These are phyloP conservation scores for Macrosteles quadrilineatus DNA, from an alignment of 1,140 invertebrate genomes.

Conservation along the genomic window DNA sequence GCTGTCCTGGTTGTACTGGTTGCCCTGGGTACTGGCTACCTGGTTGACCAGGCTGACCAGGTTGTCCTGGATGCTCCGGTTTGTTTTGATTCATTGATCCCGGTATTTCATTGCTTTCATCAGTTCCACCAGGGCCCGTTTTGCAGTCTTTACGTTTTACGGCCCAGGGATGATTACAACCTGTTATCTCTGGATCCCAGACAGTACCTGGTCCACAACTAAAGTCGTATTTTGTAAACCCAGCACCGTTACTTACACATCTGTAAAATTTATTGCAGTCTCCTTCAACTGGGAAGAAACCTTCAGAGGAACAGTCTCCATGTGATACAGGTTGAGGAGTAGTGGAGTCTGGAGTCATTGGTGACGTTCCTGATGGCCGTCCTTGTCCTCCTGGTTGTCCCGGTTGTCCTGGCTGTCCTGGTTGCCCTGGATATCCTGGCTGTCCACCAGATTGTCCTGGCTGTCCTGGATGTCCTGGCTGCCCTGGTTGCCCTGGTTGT, in stretches of 20 bases:
- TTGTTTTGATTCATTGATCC: constrained; percentile 27
- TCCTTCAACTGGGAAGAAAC: constrained; percentile 55
- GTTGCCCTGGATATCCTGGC: constrained; percentile 1
- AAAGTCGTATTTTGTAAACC: constrained; percentile 52
- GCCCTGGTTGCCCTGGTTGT: constrained; percentile 17
- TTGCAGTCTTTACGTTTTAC: constrained; percentile 43
- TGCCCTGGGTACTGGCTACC: not conserved
- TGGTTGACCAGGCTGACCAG: constrained; percentile 10
- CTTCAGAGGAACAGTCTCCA: constrained; percentile 54
- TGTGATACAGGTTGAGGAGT: not conserved
- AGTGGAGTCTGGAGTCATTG: not conserved
- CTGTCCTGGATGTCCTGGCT: constrained; percentile 14
- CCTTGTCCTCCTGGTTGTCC: constrained; percentile 2
- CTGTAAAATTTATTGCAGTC: constrained; percentile 52
- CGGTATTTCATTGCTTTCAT: no score
- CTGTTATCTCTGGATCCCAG: constrained; percentile 52
- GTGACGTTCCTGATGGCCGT: not conserved
- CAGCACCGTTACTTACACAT: constrained; percentile 49
- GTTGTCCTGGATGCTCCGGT: not conserved
- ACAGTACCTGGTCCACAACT: constrained; percentile 52
- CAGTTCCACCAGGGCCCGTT: not conserved
- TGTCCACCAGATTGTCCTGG: constrained; percentile 25
- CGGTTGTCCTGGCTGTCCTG: not conserved
- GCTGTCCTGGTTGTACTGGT: constrained; percentile 23
- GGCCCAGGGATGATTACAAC: constrained; percentile 54